A percentile compares a stretch with the other conserved stretches of the same genome.
Conservation (phyloP, 2,888 invertebrate genomes). For the Eutolmus rufibarbis region DNA sequence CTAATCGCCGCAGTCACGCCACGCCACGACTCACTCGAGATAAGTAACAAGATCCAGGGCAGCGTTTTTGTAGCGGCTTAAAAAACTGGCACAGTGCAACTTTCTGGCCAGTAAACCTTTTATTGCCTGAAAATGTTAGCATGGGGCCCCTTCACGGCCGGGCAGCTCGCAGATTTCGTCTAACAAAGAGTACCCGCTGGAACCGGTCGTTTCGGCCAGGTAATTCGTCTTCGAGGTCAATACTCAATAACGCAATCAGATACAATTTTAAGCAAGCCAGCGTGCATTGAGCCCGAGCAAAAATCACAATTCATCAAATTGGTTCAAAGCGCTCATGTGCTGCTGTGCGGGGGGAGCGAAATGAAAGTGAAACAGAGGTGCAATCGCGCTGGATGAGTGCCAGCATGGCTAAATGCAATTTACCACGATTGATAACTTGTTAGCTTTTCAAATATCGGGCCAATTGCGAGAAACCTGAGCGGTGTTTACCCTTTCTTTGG, state of each 20-base stretch:
- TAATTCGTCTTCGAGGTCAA: background rate
- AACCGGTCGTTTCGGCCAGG: background rate
- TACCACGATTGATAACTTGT: background rate
- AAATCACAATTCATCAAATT: background rate
- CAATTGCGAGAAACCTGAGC: background rate
- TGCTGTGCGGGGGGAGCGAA: background rate
- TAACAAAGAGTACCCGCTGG: background rate
- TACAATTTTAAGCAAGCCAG: conserved; percentile 39
- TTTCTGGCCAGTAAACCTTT: background rate
- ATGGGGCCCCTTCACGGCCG: background rate
- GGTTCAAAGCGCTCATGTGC: conserved; percentile 25
- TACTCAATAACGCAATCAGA: conserved; percentile 33
- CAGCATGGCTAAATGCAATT: background rate
- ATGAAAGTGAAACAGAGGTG: background rate
- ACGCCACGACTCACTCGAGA: background rate
- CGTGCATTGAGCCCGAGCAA: conserved; percentile 4
- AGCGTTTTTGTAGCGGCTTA: background rate
- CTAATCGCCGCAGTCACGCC: background rate
- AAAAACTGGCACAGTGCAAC: background rate
- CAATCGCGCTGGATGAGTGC: background rate
- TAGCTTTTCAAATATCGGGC: background rate
- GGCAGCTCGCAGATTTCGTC: background rate
- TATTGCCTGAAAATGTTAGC: background rate
- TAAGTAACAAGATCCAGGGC: background rate
- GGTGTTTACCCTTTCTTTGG: conserved; percentile 72